A percentile compares a stretch with the other conserved stretches of the same genome.
Evolutionary conservation across 2,113 vertebrate genomes (phyloP).

Genomic region (Ictalurus furcatus): DNA sequence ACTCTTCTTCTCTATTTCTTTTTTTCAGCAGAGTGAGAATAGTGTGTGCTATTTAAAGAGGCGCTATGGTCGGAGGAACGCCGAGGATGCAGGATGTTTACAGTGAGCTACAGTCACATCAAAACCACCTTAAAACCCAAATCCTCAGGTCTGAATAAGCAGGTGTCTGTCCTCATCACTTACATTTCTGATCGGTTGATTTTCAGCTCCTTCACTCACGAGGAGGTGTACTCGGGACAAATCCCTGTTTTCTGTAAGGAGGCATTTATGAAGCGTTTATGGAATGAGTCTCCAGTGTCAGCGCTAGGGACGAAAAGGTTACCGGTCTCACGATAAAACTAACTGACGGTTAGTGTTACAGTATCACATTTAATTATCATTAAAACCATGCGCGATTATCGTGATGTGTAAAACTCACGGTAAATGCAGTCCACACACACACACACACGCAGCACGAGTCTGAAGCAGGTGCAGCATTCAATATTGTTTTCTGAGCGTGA

Average conservation of each 20-base stretch:
- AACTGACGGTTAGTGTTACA: no score
- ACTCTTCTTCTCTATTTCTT: background rate
- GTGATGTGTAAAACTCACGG: no score
- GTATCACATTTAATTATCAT: no score
- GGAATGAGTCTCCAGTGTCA: background rate
- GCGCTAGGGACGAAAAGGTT: no score
- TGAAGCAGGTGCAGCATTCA: no score
- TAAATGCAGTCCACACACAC: no score
- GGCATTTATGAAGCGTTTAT: background rate
- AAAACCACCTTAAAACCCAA: background rate
- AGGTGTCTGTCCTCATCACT: background rate
- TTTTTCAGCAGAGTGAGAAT: background rate
- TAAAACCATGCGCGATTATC: no score
- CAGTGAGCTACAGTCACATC: background rate
- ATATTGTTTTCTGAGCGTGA: no score
- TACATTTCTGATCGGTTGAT: background rate
- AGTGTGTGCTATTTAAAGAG: background rate
- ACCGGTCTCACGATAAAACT: no score
- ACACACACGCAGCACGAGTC: no score
- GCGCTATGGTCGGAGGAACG: background rate
- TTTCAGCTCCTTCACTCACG: background rate
- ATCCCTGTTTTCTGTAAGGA: background rate
- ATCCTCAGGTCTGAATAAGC: background rate
- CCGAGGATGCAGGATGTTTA: background rate
- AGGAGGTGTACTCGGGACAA: no score